phyloP scores from a whole-genome alignment of 1,140 invertebrate species.

The Cyclina sinensis region DNA sequence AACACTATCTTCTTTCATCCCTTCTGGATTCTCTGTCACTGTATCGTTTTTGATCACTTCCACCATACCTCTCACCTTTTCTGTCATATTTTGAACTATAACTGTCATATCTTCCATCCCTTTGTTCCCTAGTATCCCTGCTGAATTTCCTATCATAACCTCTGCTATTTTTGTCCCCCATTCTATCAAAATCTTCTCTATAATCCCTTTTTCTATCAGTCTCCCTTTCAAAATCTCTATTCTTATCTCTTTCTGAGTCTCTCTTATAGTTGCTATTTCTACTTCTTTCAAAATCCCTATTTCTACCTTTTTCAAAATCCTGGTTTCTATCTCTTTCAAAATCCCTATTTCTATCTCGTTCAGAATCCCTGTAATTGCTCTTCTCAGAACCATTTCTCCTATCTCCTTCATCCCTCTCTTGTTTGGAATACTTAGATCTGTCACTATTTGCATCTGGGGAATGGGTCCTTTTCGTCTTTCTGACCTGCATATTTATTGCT shows the following conservation, averaged over 20 bases:
- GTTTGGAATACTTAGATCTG: neutral
- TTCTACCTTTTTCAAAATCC: slow-evolving; percentile 70
- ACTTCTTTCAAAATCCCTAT: slow-evolving; percentile 54
- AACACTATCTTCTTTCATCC: slow-evolving; percentile 45
- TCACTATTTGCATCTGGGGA: neutral
- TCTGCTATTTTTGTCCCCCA: slow-evolving; percentile 68
- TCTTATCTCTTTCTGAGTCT: slow-evolving; percentile 1
- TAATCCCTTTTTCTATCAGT: slow-evolving; percentile 18
- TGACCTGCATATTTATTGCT: slow-evolving; percentile 27
- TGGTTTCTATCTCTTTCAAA: slow-evolving; percentile 33
- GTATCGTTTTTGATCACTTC: slow-evolving; percentile 33
- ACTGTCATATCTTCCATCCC: slow-evolving; percentile 9
- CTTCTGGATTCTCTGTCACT: slow-evolving; percentile 21
- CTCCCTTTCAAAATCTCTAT: slow-evolving; percentile 42
- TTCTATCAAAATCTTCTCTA: slow-evolving; percentile 77
- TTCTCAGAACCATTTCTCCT: neutral
- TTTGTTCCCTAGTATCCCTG: slow-evolving; percentile 20
- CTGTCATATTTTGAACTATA: slow-evolving; percentile 31
- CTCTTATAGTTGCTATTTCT: too few relatives aligned
- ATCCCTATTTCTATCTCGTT: neutral
- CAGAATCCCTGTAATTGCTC: neutral
- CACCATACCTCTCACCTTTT: slow-evolving; percentile 36
- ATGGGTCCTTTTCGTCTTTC: neutral
- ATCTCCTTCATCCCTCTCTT: slow-evolving; percentile 1
- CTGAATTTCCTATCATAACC: slow-evolving; percentile 27